phyloP scores from a whole-genome alignment of 2,888 invertebrate genomes.

The Cataglyphis albicans region DNA sequence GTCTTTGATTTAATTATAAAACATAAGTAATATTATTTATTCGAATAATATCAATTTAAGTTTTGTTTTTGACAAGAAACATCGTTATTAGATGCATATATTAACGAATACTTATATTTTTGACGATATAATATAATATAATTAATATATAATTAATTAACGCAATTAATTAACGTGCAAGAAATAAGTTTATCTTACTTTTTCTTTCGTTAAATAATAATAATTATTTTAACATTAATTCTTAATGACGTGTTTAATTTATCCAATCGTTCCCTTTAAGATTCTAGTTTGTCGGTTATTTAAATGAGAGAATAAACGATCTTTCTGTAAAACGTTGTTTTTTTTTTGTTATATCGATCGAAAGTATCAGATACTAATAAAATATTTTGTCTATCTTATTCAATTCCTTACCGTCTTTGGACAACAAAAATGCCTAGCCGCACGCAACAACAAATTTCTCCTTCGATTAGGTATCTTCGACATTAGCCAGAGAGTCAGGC shows the following conservation, averaged over 20 bases:
- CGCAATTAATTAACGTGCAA: conserved; percentile 10
- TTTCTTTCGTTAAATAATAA: conserved; percentile 2
- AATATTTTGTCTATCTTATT: conserved; percentile 51
- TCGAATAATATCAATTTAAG: not conserved
- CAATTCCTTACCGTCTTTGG: conserved; percentile 41
- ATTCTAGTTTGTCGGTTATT: not conserved
- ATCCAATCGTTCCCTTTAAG: not conserved
- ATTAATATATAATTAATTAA: not conserved
- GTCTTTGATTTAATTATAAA: not conserved
- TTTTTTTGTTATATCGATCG: conserved; percentile 38
- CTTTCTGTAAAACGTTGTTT: not conserved
- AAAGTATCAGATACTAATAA: conserved; percentile 58
- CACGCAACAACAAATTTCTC: conserved; percentile 71
- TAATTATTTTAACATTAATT: not conserved
- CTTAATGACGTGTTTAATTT: not conserved
- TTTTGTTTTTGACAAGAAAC: not conserved
- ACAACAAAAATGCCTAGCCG: conserved; percentile 52
- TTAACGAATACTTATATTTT: not conserved
- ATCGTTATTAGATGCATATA: not conserved
- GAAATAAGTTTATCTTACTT: not conserved
- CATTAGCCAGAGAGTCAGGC: conserved; percentile 61
- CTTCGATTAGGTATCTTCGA: conserved; percentile 63
- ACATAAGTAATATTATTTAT: not conserved
- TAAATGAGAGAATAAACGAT: not conserved
- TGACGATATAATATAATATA: too few relatives aligned